phyloP scores from a whole-genome alignment of 2,888 invertebrate species.

The Cosmia trapezina region DNA sequence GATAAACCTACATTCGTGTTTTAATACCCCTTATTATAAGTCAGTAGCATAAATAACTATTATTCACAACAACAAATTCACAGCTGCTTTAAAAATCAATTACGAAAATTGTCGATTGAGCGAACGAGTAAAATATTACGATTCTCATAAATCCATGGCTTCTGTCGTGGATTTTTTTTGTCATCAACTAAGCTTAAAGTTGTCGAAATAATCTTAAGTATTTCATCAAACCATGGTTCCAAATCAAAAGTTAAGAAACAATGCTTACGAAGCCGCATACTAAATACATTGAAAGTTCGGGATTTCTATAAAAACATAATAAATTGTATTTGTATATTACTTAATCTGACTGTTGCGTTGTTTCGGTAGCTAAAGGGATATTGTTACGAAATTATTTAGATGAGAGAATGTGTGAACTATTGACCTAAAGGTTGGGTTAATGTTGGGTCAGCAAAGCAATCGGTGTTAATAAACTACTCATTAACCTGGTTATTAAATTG shows the following conservation, averaged over 20 bases:
- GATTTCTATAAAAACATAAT: constrained; percentile 26
- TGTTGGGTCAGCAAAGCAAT: constrained; percentile 32
- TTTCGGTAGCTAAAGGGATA: constrained; percentile 37
- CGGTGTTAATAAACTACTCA: constrained; percentile 20
- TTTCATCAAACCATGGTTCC: constrained; percentile 13
- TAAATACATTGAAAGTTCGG: constrained; percentile 11
- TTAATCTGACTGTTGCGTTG: constrained; percentile 24
- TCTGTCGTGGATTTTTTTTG: not conserved
- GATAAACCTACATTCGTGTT: no score
- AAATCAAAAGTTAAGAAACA: constrained; percentile 44
- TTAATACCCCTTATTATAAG: no score
- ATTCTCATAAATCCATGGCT: constrained; percentile 4
- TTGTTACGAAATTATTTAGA: constrained; percentile 58
- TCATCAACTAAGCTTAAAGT: not conserved
- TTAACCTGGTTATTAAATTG: constrained; percentile 29
- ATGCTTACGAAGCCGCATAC: constrained; percentile 17
- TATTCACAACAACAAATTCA: not conserved
- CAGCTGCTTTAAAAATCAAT: no score
- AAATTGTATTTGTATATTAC: constrained; percentile 41
- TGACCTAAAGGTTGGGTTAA: constrained; percentile 50
- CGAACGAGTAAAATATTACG: not conserved
- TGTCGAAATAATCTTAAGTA: constrained; percentile 31
- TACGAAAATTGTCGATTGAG: not conserved
- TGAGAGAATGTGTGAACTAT: constrained; percentile 42
- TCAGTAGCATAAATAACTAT: no score